Evolutionary conservation across 64 coral and sea anemone genomes (phyloP).

Genomic region (Platygyra sinensis): DNA sequence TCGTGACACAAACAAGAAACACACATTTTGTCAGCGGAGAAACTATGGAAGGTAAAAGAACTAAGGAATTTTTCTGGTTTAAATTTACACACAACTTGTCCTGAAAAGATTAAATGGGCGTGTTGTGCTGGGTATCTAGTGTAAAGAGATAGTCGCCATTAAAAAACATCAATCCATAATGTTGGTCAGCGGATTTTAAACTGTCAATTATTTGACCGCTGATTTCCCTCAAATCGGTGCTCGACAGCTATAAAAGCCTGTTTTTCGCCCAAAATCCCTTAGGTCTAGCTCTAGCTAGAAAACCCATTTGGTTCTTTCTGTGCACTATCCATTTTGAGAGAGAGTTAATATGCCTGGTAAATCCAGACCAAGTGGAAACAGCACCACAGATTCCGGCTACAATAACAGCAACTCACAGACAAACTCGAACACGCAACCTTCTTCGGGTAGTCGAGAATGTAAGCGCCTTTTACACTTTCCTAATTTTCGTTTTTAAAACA

Average conservation of each 20-base stretch:
- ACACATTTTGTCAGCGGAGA: background rate
- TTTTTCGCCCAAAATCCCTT: background rate
- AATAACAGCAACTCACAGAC: background rate
- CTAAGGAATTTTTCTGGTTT: background rate
- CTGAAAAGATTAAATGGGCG: background rate
- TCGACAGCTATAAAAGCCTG: no score
- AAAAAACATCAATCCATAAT: background rate
- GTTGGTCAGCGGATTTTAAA: background rate
- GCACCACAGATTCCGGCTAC: background rate
- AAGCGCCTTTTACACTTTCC: background rate
- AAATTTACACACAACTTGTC: background rate
- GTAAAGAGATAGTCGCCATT: background rate
- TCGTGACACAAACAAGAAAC: background rate
- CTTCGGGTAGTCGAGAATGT: background rate
- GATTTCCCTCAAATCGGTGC: background rate
- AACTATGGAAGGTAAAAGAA: background rate
- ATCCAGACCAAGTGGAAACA: background rate
- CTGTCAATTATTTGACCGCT: background rate
- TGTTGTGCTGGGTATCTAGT: no score
- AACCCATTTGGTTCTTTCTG: no score
- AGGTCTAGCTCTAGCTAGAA: background rate
- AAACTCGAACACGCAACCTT: no score
- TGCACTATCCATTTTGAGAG: no score
- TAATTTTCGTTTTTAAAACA: background rate
- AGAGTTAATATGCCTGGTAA: background rate